These are phyloP conservation scores for Thamnaconus septentrionalis DNA, from an alignment of 2,113 vertebrate species.

Conservation along the genomic window DNA sequence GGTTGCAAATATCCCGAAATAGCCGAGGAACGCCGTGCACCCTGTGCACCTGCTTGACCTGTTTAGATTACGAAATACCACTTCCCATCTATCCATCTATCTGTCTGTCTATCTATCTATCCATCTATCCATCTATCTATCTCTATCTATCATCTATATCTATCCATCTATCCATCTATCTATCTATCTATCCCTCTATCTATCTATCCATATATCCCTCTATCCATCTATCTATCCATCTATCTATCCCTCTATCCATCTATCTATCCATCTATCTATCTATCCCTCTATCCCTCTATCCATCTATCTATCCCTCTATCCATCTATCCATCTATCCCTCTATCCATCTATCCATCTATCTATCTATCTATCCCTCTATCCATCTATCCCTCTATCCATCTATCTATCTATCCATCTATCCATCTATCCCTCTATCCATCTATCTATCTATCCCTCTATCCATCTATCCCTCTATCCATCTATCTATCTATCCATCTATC, in stretches of 20 bases:
- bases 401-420: conserved; percentile 24
- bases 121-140: conserved; percentile 37
- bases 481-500: conserved; percentile 31
- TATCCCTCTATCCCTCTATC: conserved; percentile 33
- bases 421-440: conserved; percentile 39
- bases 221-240: conserved; percentile 21
- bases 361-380: conserved; percentile 31
- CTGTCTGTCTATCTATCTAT: conserved; percentile 32
- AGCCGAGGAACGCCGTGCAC: conserved; percentile 13
- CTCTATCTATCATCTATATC: conserved; percentile 30
- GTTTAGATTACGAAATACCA: conserved; percentile 1
- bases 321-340: conserved; percentile 31
- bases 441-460: too few relatives aligned
- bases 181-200: conserved; percentile 34
- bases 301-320: conserved; percentile 38
- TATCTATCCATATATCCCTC: conserved; percentile 39
- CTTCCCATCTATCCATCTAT: conserved; percentile 18
- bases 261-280: conserved; percentile 35
- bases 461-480: too few relatives aligned
- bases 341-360: conserved; percentile 19
- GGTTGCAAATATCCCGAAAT: conserved; percentile 32
- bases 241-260: conserved; percentile 32
- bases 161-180: conserved; percentile 34
- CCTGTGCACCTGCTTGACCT: conserved; percentile 18
- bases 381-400: conserved; percentile 38